Conservation (phyloP, 2,113 vertebrate species). For the Fregata magnificens region DNA sequence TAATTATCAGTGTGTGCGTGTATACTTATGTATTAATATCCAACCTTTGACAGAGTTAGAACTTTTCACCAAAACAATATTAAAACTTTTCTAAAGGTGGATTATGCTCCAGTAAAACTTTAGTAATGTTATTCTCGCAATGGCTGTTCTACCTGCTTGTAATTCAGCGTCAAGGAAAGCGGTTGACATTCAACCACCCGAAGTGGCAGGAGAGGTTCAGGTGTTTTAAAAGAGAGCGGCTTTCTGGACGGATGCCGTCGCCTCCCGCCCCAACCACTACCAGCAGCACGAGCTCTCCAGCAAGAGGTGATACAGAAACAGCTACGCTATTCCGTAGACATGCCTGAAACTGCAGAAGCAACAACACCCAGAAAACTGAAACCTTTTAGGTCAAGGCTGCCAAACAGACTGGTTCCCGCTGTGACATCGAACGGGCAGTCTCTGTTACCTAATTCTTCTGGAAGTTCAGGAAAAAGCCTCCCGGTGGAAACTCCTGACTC, state of each 20-base stretch:
- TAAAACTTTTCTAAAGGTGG: not conserved
- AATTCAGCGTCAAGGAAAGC: not conserved
- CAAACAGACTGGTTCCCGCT: not conserved
- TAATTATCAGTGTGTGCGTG: not conserved
- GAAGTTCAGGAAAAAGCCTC: constrained; percentile 17
- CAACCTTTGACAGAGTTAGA: not conserved
- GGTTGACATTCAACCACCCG: rapidly evolving
- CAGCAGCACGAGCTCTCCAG: not conserved
- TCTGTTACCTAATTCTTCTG: constrained; percentile 40
- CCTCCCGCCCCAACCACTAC: not conserved
- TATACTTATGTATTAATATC: not conserved
- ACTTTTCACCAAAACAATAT: not conserved
- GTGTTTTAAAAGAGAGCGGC: not conserved
- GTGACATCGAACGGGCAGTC: not conserved
- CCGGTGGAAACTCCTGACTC: not conserved
- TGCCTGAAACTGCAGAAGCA: not conserved
- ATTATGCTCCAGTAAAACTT: not conserved
- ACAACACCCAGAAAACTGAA: constrained; percentile 21
- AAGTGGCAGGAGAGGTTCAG: not conserved
- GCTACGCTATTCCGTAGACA: not conserved
- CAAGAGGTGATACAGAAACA: not conserved
- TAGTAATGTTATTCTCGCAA: rapidly evolving
- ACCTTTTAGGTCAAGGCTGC: constrained; percentile 2
- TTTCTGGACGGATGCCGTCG: not conserved
- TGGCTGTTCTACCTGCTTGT: not conserved